Base-by-base conservation (phyloP, 2,888 invertebrate species). In the Beris morrisii region DNA sequence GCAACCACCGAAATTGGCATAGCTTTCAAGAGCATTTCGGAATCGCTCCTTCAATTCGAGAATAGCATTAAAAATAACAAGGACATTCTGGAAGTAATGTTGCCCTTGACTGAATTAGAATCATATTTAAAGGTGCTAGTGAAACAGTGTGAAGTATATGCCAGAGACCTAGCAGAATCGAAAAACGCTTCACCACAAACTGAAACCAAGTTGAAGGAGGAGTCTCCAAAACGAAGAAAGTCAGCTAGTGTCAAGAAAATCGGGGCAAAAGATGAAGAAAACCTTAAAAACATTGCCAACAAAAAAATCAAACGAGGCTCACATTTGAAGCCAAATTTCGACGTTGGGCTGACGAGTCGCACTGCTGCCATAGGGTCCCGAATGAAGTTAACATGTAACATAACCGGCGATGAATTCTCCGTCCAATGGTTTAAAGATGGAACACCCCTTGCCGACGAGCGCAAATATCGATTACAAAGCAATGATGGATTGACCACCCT, bases 351-450 rank as follows among this genome's bases (percentile, higher is more conserved):
- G 52, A 89, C 88, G 1, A 91, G 93, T 74, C 84, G 91, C 72
- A 89, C 90, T 5, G 88, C 90, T 4, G 87, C 89, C 0, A 85
- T 87, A 73, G 89, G 89, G 1, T 88, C 89, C 15, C 83, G 88
- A 71, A 87, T 92, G 2, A 91, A 91, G 79, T 78, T 94, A 52
- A 91, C 90, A 0, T 93, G 93, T 75, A 89, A 88, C 67, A 85
- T 91, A 12, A 82, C 92, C 53, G 89, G 90, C 12, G 84, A 86
- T 0, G 88, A 90, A 66, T 86, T 90, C 31, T 81, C 82, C 31
- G 82, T 91, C 9, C 83, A 86, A 57, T 93, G 93, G 93, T 86
- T 85, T 66, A 90, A 87, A 75, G 88, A 92, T 75, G 88, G 89
- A 1, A 77, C 81, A n/a, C 76, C 82, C 28, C 74, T 90, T 46